Conservation (phyloP, 30 jellyfish, hydroid and myxozoan species). For the Turritopsis dohrnii region DNA sequence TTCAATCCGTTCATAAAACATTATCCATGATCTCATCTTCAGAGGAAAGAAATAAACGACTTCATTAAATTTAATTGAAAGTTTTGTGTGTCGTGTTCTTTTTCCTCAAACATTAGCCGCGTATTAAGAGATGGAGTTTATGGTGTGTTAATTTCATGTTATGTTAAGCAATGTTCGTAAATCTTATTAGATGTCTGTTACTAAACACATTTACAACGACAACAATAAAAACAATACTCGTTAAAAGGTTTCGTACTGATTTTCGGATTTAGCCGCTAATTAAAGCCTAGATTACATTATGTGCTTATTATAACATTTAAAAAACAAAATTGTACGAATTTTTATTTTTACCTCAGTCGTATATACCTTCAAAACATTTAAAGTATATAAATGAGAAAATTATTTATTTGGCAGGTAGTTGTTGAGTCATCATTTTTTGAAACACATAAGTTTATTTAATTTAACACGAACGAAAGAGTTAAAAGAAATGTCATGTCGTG, state of each 20-base stretch:
- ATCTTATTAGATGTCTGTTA: neutral
- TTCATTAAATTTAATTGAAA: neutral
- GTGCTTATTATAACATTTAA: neutral
- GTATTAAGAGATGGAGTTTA: neutral
- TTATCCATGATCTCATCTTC: neutral
- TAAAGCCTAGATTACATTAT: neutral
- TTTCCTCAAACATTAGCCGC: neutral
- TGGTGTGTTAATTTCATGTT: neutral
- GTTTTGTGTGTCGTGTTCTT: neutral
- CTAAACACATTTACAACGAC: neutral
- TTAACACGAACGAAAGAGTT: too few species aligned
- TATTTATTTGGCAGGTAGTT: too few species aligned
- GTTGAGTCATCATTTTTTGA: too few species aligned
- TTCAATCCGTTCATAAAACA: neutral
- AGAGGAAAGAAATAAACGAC: neutral
- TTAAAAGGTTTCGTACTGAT: neutral
- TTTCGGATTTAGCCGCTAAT: neutral
- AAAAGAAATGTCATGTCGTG: too few species aligned
- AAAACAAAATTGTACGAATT: too few species aligned
- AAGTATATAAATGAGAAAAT: too few species aligned
- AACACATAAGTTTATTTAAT: too few species aligned
- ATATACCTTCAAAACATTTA: too few species aligned
- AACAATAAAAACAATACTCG: neutral
- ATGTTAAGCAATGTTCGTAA: neutral
- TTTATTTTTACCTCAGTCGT: too few species aligned